Percentiles rank a stretch among this genome's conserved stretches.
Evolutionary conservation across 2,888 invertebrate genomes (phyloP).

Genomic region (Norana najaformis): DNA sequence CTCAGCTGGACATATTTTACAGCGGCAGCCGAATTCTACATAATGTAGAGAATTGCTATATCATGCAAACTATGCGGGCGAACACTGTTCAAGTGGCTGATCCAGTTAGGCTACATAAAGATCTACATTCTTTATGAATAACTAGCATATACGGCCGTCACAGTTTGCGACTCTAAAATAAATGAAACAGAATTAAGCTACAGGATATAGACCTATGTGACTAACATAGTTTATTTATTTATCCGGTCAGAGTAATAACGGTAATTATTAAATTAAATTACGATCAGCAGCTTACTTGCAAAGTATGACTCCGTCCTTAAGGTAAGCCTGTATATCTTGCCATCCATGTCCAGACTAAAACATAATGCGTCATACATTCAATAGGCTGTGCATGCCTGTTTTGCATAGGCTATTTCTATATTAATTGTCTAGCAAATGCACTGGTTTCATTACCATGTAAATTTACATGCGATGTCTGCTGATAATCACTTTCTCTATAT

Average conservation of each 20-base stretch:
- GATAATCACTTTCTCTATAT: not conserved
- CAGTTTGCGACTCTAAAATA: too few relatives aligned
- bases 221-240: not conserved
- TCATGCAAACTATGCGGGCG: too few relatives aligned
- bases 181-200: too few relatives aligned
- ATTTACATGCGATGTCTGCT: not conserved
- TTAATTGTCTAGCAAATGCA: not conserved
- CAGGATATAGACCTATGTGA: too few relatives aligned
- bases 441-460: too few relatives aligned
- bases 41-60: too few relatives aligned
- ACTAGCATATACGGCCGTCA: too few relatives aligned
- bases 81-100: too few relatives aligned
- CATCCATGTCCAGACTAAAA: conserved; percentile 36
- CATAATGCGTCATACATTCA: not conserved
- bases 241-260: not conserved
- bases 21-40: too few relatives aligned
- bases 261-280: not conserved
- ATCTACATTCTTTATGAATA: too few relatives aligned
- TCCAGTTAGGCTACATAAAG: too few relatives aligned
- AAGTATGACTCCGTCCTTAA: conserved; percentile 51
- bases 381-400: not conserved
- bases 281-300: conserved; percentile 54
- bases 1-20: not conserved
- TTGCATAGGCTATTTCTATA: not conserved
- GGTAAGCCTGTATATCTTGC: conserved; percentile 37